These are phyloP conservation scores for Gadus macrocephalus DNA, from an alignment of 2,113 vertebrate genomes.

Conservation along the genomic window DNA sequence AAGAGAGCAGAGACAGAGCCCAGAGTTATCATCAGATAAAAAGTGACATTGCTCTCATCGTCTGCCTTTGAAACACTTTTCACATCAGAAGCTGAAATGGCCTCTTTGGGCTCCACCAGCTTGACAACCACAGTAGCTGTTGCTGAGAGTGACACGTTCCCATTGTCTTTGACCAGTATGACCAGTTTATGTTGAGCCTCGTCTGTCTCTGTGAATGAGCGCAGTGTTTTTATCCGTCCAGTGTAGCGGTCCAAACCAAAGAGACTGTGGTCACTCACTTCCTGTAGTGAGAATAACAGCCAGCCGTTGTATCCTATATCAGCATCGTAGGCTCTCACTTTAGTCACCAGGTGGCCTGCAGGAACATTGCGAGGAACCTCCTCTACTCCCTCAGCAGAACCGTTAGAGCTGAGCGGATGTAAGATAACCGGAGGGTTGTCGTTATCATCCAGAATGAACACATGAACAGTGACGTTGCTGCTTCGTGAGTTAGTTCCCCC, in stretches of 20 bases:
- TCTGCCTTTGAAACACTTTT: not conserved
- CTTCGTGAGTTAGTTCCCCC: constrained; percentile 24
- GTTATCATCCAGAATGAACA: not conserved
- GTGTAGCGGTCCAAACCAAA: not conserved
- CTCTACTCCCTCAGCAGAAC: not conserved
- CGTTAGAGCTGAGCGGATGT: not conserved
- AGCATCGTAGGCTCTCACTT: constrained; percentile 1
- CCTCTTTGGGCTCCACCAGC: not conserved
- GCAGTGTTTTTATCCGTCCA: not conserved
- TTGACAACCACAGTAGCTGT: constrained; percentile 3
- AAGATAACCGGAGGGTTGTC: not conserved
- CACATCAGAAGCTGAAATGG: not conserved
- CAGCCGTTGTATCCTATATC: not conserved
- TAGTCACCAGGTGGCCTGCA: not conserved
- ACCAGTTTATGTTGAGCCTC: constrained; percentile 1
- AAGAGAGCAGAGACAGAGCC: constrained; percentile 25
- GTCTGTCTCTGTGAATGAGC: not conserved
- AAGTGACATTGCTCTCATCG: constrained; percentile 20
- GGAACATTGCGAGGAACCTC: constrained; percentile 1
- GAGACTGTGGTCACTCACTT: not conserved
- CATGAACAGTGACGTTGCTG: constrained; percentile 8
- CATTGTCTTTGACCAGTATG: constrained; percentile 1
- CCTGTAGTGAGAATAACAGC: not conserved
- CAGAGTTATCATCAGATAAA: constrained; percentile 23
- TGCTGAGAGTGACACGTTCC: constrained; percentile 1